These are phyloP conservation scores for Thamnophis sirtalis DNA, from an alignment of 2,113 vertebrate species.

Conservation along the genomic window DNA sequence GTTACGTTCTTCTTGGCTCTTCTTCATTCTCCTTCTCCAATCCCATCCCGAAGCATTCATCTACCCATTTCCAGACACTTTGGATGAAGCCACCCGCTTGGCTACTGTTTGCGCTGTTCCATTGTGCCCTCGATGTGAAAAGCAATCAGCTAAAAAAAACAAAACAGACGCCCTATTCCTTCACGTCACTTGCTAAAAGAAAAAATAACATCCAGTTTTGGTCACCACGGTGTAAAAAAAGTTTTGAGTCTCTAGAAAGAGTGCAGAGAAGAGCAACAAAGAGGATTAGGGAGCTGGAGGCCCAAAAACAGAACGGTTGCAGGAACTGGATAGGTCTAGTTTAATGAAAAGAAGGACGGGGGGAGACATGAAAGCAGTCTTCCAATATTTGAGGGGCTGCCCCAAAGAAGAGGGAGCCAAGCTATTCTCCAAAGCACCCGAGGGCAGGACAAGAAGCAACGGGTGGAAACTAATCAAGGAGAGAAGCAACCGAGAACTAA, in stretches of 20 bases:
- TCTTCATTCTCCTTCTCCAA: not conserved
- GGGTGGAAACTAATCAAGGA: too few relatives aligned
- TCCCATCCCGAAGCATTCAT: not conserved
- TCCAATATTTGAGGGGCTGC: too few relatives aligned
- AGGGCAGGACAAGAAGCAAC: too few relatives aligned
- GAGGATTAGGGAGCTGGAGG: too few relatives aligned
- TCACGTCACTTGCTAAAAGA: not conserved
- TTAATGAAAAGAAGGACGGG: too few relatives aligned
- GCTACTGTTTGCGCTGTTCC: not conserved
- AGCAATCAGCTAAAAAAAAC: not conserved
- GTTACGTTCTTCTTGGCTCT: not conserved
- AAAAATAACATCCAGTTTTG: not conserved
- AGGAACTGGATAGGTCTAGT: not conserved
- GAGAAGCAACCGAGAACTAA: too few relatives aligned
- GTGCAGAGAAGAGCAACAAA: not conserved
- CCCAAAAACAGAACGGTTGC: not conserved
- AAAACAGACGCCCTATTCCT: not conserved
- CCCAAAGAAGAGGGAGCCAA: too few relatives aligned
- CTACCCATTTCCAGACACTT: not conserved
- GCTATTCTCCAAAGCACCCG: too few relatives aligned
- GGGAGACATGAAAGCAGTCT: too few relatives aligned
- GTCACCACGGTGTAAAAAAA: not conserved
- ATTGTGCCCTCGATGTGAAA: not conserved
- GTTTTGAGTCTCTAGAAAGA: not conserved
- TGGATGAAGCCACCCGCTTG: not conserved